Conservation (phyloP, 2,797 vertebrate species). For the Chaetophractus vellerosus region DNA sequence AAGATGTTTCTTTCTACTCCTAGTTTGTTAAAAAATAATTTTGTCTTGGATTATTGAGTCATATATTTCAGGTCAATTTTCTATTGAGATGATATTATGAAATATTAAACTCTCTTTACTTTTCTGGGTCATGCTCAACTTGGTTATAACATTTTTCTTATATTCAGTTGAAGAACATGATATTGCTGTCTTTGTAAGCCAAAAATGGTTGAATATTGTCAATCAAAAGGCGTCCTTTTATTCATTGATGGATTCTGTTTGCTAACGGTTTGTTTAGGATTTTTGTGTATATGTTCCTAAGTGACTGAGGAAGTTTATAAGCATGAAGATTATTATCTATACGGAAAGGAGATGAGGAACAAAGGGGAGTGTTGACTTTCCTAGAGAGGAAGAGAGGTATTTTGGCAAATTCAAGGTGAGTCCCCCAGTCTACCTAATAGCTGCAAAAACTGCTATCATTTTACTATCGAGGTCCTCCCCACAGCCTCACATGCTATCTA, state of each 20-base stretch:
- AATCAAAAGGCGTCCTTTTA: too few species aligned
- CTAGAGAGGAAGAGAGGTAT: neutral
- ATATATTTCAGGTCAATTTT: constrained; percentile 7
- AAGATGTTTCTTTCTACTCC: neutral
- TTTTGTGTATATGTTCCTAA: neutral
- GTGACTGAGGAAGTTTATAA: neutral
- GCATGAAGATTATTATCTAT: neutral
- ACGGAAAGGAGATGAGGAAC: neutral
- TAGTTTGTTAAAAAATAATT: neutral
- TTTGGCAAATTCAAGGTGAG: neutral
- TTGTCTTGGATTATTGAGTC: constrained; percentile 16
- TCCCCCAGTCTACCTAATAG: neutral
- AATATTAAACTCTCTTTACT: neutral
- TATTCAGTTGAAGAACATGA: neutral
- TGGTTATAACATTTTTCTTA: neutral
- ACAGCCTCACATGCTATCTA: neutral
- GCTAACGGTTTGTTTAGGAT: constrained; percentile 34
- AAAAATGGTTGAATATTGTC: neutral
- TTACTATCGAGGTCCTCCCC: neutral
- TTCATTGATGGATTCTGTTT: neutral
- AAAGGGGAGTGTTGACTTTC: neutral
- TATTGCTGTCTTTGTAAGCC: neutral
- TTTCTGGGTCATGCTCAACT: neutral
- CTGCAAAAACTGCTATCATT: neutral
- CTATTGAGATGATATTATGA: neutral